Conservation (phyloP, 2,888 invertebrate species). For the Argynnis bischoffii region DNA sequence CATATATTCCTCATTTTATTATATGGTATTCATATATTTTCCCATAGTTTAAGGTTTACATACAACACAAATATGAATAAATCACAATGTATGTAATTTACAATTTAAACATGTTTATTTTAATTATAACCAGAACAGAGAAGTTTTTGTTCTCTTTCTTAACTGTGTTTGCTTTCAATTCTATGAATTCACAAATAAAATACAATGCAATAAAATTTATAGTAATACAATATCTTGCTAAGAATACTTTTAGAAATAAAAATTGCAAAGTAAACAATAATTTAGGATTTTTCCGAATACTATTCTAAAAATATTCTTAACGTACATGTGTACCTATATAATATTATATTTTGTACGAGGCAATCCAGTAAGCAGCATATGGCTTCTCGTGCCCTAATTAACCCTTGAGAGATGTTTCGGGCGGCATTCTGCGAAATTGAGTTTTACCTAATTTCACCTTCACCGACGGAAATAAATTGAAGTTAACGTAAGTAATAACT, state of each 20-base stretch:
- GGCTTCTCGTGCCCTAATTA: slow-evolving; percentile 63
- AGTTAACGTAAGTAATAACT: slow-evolving; percentile 16
- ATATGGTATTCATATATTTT: no score
- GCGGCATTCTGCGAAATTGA: slow-evolving; percentile 64
- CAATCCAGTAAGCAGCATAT: slow-evolving; percentile 66
- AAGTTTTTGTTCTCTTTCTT: slow-evolving; percentile 30
- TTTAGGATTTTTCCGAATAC: background rate
- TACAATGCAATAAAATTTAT: slow-evolving; percentile 26
- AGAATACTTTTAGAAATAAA: background rate
- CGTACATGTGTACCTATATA: background rate
- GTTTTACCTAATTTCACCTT: slow-evolving; percentile 66
- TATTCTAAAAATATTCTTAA: background rate
- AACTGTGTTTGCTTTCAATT: slow-evolving; percentile 32
- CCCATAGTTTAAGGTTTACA: no score
- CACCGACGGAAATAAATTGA: slow-evolving; percentile 40
- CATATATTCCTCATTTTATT: no score
- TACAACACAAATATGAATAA: slow-evolving; percentile 7
- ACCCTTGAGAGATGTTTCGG: slow-evolving; percentile 50
- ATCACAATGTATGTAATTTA: slow-evolving; percentile 35
- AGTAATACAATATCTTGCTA: slow-evolving; percentile 1
- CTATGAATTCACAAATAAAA: slow-evolving; percentile 32
- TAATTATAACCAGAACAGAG: slow-evolving; percentile 56
- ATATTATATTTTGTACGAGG: slow-evolving; percentile 46
- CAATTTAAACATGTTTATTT: slow-evolving; percentile 43
- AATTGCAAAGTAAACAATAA: background rate